These are phyloP conservation scores for Camptogramma bilineatum DNA, from an alignment of 2,888 invertebrate genomes.

Conservation along the genomic window DNA sequence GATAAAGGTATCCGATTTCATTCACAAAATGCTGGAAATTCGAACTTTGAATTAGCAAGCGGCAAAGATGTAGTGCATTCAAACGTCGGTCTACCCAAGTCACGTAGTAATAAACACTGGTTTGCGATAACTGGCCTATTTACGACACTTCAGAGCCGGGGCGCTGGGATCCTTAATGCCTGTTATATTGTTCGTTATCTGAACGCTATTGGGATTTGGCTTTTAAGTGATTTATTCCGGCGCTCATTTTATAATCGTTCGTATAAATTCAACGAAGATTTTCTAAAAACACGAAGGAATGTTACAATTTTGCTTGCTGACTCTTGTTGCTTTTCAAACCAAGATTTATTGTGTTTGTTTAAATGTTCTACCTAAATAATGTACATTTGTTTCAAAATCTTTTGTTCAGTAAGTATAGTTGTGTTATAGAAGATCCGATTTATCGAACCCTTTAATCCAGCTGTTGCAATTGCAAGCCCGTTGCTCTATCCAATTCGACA, in stretches of 20 bases:
- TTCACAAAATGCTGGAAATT: neutral
- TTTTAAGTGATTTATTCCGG: constrained; percentile 22
- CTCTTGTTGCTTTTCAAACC: neutral
- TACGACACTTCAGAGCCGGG: constrained; percentile 38
- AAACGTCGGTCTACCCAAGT: constrained; percentile 31
- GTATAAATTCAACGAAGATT: constrained; percentile 7
- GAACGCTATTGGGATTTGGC: constrained; percentile 14
- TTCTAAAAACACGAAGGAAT: neutral
- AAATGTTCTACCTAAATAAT: too few species aligned
- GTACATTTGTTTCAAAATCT: too few species aligned
- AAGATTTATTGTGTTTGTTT: too few species aligned
- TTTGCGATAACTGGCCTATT: constrained; percentile 50
- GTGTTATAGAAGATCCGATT: constrained; percentile 1
- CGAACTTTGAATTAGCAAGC: neutral
- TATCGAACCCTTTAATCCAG: constrained; percentile 8
- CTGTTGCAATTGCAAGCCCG: constrained; percentile 9
- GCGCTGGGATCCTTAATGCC: constrained; percentile 27
- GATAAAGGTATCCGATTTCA: too few species aligned
- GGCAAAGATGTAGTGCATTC: constrained; percentile 9
- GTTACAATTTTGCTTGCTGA: neutral
- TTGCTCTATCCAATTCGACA: neutral
- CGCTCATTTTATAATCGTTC: constrained; percentile 13
- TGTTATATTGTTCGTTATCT: constrained; percentile 28
- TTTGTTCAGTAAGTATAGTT: too few species aligned
- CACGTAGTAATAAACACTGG: constrained; percentile 50